Evolutionary conservation across 2,797 vertebrate genomes (phyloP).

Genomic region (Pseudotriccus pelzelni): DNA sequence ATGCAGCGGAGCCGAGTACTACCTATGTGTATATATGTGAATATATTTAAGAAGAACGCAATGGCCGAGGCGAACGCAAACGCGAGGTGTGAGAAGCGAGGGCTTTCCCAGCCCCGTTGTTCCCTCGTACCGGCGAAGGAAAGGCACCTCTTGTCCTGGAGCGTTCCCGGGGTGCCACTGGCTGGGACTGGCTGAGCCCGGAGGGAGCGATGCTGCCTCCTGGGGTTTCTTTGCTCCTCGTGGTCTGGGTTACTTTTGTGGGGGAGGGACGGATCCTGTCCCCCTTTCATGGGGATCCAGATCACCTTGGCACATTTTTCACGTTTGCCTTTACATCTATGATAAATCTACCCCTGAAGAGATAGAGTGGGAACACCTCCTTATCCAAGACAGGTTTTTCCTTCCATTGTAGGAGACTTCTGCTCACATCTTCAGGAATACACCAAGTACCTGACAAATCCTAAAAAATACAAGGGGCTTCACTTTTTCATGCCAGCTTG

Average conservation of each 20-base stretch:
- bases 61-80: neutral
- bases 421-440: neutral
- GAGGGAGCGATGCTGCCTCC: neutral
- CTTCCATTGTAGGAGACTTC: neutral
- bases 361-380: neutral
- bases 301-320: neutral
- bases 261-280: neutral
- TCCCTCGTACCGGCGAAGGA: too few species aligned
- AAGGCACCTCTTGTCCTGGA: neutral
- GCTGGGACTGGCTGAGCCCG: neutral
- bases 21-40: rapidly evolving
- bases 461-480: neutral
- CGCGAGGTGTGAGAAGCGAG: neutral
- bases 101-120: neutral
- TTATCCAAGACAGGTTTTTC: neutral
- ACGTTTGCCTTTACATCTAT: rapidly evolving
- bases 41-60: neutral
- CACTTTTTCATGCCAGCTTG: neutral
- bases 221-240: neutral
- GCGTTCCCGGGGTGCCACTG: neutral
- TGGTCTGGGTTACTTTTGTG: neutral
- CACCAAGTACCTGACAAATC: neutral
- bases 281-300: neutral
- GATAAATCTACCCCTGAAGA: neutral
- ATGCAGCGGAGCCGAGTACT: neutral